phyloP scores from a whole-genome alignment of 2,888 invertebrate genomes.

The Galeopsomyia nigrocyanea region DNA sequence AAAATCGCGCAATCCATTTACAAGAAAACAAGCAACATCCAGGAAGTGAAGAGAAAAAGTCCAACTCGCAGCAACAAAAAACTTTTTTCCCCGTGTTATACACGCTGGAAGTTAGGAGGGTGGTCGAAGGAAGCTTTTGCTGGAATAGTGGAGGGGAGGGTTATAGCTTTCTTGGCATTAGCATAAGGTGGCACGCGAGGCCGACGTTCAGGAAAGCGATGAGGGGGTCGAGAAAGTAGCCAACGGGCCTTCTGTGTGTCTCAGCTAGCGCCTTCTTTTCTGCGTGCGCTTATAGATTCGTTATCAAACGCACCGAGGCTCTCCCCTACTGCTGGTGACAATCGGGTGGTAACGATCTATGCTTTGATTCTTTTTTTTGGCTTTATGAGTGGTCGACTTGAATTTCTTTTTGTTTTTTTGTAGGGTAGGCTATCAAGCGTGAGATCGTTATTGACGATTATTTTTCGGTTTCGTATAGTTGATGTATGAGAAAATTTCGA shows the following conservation, averaged over 20 bases:
- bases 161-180: slow-evolving; percentile 62
- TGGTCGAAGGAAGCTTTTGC: slow-evolving; percentile 32
- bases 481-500: no score
- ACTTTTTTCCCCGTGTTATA: not conserved
- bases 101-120: slow-evolving; percentile 19
- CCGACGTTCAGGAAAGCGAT: slow-evolving; percentile 61
- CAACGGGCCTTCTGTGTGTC: slow-evolving; percentile 35
- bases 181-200: slow-evolving; percentile 66
- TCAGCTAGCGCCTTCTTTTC: slow-evolving; percentile 11
- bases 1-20: no score
- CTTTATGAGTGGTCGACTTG: no score
- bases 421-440: no score
- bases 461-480: no score
- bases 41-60: no score
- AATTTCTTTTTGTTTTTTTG: no score
- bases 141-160: slow-evolving; percentile 41
- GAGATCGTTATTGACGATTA: no score
- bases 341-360: no score
- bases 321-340: no score
- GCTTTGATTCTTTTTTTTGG: no score
- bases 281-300: slow-evolving; percentile 29
- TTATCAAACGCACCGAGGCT: slow-evolving; percentile 4
- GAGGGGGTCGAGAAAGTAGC: slow-evolving; percentile 41
- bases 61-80: not conserved
- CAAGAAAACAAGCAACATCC: no score